Evolutionary conservation across 2,113 vertebrate genomes (phyloP), one percentile per base, ranked within the genome.

Genomic region (Calyptommatus sinebrachiatus): DNA sequence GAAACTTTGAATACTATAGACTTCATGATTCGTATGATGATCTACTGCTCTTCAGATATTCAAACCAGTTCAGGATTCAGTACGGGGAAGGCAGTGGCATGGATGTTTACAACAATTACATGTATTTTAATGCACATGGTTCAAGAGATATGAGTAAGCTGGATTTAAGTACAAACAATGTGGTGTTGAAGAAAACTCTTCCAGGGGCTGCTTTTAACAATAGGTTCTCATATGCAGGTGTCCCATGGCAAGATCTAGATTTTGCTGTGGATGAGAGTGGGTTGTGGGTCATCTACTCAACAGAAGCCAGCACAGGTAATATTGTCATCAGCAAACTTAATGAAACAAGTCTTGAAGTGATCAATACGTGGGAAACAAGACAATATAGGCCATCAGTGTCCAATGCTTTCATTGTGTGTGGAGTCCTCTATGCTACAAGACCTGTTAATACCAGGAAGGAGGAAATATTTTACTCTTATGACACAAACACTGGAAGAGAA

Each of bases 221-320:
- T 84, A 98, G 96, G 16, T 99, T 98, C 67, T 97, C 97, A 0
- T 97, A 97, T 72, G 96, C 97, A 79, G 94, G 92, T n/a, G 96
- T 97, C 1, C 76, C 76, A 4, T 99, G 97, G 95, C 92, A 97
- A 65, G 96, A 96, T 87, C 96, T 99, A 6, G 97, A 98, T 92
- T 94, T 99, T 26, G 95, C 97, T 0, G 95, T 97, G 83, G 98
- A 99, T 84, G 97, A 99, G 92, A 96, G 92, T 35, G 98, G 97
- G 7, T 93, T 99, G 85, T 99, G 98, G 98, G 97, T 97, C 82
- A 96, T 99, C 92, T 99, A 99, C 84, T 95, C 98, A 67, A 99
- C 97, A 0, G 97, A 98, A 91, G 94, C 95, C 86, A 96, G 92
- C 90, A 95, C 96, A 29, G 98, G 98, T 73, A 97, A 97, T 81